These are phyloP conservation scores for Scrobipalpa atriplicella DNA, from an alignment of 2,888 invertebrate genomes.

Conservation along the genomic window DNA sequence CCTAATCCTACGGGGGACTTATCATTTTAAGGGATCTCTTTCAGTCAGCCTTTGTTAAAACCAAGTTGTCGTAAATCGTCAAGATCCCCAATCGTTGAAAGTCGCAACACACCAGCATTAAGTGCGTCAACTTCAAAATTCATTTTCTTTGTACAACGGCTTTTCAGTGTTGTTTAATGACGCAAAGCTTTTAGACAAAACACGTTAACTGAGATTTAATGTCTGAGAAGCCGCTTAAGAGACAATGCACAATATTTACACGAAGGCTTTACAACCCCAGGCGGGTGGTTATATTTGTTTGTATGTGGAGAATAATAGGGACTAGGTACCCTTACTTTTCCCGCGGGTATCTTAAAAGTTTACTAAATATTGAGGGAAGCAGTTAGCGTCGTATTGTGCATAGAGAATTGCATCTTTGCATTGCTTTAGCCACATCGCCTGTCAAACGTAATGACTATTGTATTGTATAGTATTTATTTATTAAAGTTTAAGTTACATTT, in stretches of 20 bases:
- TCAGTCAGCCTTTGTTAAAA: too few species aligned
- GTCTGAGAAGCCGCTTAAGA: conserved; percentile 48
- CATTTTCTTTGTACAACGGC: conserved; percentile 58
- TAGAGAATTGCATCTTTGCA: too few species aligned
- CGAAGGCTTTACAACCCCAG: conserved; percentile 44
- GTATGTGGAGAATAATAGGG: background rate
- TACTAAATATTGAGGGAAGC: too few species aligned
- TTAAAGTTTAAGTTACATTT: too few species aligned
- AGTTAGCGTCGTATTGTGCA: too few species aligned
- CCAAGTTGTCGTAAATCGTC: background rate
- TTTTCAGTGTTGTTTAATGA: conserved; percentile 56
- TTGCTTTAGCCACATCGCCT: too few species aligned
- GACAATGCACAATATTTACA: conserved; percentile 55
- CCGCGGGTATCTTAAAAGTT: too few species aligned
- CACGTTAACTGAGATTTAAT: conserved; percentile 60
- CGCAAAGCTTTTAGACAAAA: conserved; percentile 72
- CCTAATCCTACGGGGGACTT: too few species aligned
- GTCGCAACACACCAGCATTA: background rate
- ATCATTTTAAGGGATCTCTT: too few species aligned
- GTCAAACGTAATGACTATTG: too few species aligned
- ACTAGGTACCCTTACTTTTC: too few species aligned
- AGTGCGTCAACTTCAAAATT: conserved; percentile 46
- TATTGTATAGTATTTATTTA: too few species aligned
- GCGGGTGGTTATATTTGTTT: conserved; percentile 35
- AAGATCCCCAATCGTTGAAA: background rate